Base-by-base conservation (phyloP, 2,797 vertebrate species). In the Fratercula arctica region DNA sequence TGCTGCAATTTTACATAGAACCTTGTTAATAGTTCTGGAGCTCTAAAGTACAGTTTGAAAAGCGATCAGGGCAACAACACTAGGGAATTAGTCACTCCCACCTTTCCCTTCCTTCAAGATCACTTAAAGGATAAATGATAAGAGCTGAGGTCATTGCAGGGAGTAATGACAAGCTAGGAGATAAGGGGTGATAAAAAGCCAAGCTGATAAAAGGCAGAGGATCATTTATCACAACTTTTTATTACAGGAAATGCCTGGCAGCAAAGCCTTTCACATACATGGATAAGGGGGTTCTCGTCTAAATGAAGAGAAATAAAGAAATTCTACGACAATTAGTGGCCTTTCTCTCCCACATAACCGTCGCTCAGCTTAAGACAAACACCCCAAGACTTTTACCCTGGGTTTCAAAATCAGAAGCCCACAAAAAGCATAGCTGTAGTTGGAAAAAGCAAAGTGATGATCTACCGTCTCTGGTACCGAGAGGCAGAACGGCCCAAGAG, bases 101-200 rank as follows among this genome's bases (percentile, higher is more conserved):
- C 23, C 67, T 64, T 72, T 9, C 53, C 66, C 35, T 85, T 60
- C 84, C 69, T 86, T 89, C 74, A 72, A 24, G 73, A 75, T 85
- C 86, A 87, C 45, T 92, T 81, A 57, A 82, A 81, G 84, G 84
- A 93, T 24, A 68, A 93, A 50, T 50, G 73, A 64, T 73, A 92
- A 95, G 84, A 69, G 66, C 80, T 48, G 74, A 93, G 81, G 86
- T 90, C 84, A 78, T 39, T 92, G 46, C 7, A 3, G 70, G 79
- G 43, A 90, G 76, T 10, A 76, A 83, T 50, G 73, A 90, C 76
- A 91, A 76, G 63, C 39, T 61, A 61, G 54, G 48, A 91, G 76
- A 90, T 69, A 89, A 77, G 25, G 68, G 46, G 41, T 66, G 82
- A 87, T 48, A 70, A 94, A 72, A 70, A 83, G 39, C 60, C 41